Evolutionary conservation across 2,113 vertebrate genomes (phyloP), one percentile per base, ranked within the genome.

Genomic region (Orientallactaga bullata): DNA sequence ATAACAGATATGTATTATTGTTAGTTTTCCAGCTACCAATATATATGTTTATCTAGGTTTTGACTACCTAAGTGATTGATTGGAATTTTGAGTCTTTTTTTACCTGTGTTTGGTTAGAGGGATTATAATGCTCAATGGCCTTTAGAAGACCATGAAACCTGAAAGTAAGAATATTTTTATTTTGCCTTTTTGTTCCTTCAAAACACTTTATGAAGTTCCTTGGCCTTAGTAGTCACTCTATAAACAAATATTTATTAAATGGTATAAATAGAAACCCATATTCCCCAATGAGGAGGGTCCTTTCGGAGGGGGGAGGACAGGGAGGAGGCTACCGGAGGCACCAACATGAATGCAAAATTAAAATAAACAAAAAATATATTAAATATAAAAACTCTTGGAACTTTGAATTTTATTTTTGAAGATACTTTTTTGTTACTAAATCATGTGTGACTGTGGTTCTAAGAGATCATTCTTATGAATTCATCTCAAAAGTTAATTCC

Each of bases 221-320:
- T 80, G 42, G n/a, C 87, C 30, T 95, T 87, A 51, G 18, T 85
- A 78, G 71, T 89, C 37, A 89, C 26, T 89, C 71, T 39, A 20
- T 91, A 90, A 94, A 80, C 81, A 92, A 91, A 94, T 93, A 93
- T 93, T 95, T 94, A 28, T 88, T 15, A 13, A 88, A 78, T 85
- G 61, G 72, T 63, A 3, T 89, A 95, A 95, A 93, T n/a, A n/a
- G n/a, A n/a, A n/a, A n/a, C n/a, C n/a, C n/a, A n/a, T n/a, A n/a
- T n/a, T n/a, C n/a, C n/a, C n/a, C n/a, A n/a, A n/a, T n/a, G n/a
- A n/a, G n/a, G n/a, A n/a, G n/a, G n/a, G n/a, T n/a, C n/a, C n/a
- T n/a, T n/a, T n/a, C n/a, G n/a, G n/a, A n/a, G n/a, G n/a, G n/a
- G n/a, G n/a, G n/a, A n/a, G n/a, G n/a, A n/a, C n/a, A n/a, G n/a